Conservation (phyloP, 2,113 vertebrate genomes). For the Morphnarchus princeps region DNA sequence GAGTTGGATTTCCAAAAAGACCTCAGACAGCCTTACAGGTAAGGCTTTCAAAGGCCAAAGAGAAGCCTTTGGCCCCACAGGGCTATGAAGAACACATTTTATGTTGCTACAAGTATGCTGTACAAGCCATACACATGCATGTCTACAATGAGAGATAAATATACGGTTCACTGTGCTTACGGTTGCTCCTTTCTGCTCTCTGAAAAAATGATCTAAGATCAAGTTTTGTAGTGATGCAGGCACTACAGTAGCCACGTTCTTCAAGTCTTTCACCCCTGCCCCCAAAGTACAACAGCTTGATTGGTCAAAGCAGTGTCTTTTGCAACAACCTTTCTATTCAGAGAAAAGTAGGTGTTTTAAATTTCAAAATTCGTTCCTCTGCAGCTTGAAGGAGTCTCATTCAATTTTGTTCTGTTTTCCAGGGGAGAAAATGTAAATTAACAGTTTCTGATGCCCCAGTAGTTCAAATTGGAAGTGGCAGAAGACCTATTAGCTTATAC, state of each 20-base stretch:
- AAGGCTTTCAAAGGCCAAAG: neutral
- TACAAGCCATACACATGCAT: neutral
- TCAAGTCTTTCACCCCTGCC: neutral
- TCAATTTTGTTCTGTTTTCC: conserved; percentile 2
- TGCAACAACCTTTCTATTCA: neutral
- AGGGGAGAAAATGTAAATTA: neutral
- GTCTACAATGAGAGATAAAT: neutral
- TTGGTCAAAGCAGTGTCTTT: neutral
- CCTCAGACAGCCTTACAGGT: neutral
- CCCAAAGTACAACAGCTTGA: neutral
- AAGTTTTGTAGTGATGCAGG: neutral
- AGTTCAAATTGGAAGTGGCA: conserved; percentile 20
- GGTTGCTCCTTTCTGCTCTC: neutral
- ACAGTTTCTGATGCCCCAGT: neutral
- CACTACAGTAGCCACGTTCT: neutral
- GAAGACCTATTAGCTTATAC: conserved; percentile 1
- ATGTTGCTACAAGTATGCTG: neutral
- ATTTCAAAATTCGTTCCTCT: neutral
- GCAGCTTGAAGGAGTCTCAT: neutral
- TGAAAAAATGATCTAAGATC: neutral
- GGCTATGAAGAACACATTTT: neutral
- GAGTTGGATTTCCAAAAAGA: neutral
- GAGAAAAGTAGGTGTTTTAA: neutral
- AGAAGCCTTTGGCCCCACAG: neutral
- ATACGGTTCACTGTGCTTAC: neutral